Base-by-base conservation (phyloP, 1,140 invertebrate species). In the Brachionus paranguensis region DNA sequence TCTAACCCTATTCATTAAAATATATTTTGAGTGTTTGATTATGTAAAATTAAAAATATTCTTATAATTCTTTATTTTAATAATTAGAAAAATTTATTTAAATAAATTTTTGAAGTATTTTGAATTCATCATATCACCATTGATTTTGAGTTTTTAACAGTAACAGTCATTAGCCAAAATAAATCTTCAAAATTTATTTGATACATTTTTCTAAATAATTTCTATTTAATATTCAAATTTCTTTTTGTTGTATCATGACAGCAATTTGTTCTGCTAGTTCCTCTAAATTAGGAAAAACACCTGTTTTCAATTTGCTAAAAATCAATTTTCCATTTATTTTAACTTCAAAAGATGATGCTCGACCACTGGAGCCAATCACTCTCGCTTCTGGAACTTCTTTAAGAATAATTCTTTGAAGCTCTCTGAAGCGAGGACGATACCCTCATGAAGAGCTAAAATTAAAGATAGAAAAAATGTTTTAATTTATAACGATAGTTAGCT, bases 281-380 rank as follows among this genome's bases (percentile, higher is more conserved):
- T 60, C 53, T 33, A 81, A 11, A 47, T 14, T 47, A 11, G 79
- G 79, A 83, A 83, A 83, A 3, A 24, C 14, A 12, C 55, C 79
- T 12, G 65, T 74, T 84, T 84, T 43, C 33, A 84, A 37, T 74
- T 84, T 84, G 37, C 60, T 70, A 24, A 43, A 84, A 29, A 84
- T 47, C 4, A 84, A 43, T 55, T 84, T 84, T 33, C 64, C 64
- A 37, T 84, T 84, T 17, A 68, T 50, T 37, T n/a, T 53, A 7
- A 84, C 41, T 74, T 84, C 81, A 29, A 84, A 84, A 6, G 81
- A 84, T 70, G 81, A 72, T 20, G n/a, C 3, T 50, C 81, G 10
- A 7, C 81, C 81, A 55, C 11, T 17, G 24, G 11, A 45, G 27
- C 78, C 78, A n/a, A 43, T 47, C 1, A 81, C 78, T 64, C 37